Base-by-base conservation (phyloP, 2,797 vertebrate species). In the Ispidina picta region DNA sequence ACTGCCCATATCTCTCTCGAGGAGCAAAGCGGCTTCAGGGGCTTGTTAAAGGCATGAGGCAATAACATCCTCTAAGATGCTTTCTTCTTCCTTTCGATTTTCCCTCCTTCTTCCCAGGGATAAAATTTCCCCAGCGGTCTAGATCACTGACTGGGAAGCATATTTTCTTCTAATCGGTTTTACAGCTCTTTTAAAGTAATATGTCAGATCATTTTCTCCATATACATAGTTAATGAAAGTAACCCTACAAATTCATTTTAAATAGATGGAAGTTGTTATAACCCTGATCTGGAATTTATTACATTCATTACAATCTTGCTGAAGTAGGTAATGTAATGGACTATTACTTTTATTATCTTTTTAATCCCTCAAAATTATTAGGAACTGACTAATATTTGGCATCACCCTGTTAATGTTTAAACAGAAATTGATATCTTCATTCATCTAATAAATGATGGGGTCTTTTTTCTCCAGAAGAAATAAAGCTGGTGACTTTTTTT, bases 341-440 rank as follows among this genome's bases (percentile, higher is more conserved):
- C 98, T 98, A 98, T 98, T 98, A 98, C 98, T 98, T 98, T 98
- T 98, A 98, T 98, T 98, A 98, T 98, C 98, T 97, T 98, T 98
- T 98, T 98, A 98, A 98, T 98, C 97, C 97, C 97, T 98, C 97
- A 98, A 97, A 98, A 98, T 98, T 98, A 98, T 98, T 98, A 98
- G 97, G 97, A 97, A 97, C 97, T 97, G 97, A 98, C 98, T 98
- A 98, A 98, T 98, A 98, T 98, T 98, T 98, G 98, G 97, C 97
- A 97, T 98, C 97, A 97, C 96, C 96, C 96, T 97, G 97, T 98
- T 98, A 97, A 97, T 97, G 97, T 98, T 98, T 97, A 98, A 98
- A 98, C 97, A 98, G 97, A 98, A 98, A 98, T 97, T 97, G 97
- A 97, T 97, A 97, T 96, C 96, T 97, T 97, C 97, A 97, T 97